Evolutionary conservation across 2,888 invertebrate genomes (phyloP).

Genomic region (Craniophora ligustri): DNA sequence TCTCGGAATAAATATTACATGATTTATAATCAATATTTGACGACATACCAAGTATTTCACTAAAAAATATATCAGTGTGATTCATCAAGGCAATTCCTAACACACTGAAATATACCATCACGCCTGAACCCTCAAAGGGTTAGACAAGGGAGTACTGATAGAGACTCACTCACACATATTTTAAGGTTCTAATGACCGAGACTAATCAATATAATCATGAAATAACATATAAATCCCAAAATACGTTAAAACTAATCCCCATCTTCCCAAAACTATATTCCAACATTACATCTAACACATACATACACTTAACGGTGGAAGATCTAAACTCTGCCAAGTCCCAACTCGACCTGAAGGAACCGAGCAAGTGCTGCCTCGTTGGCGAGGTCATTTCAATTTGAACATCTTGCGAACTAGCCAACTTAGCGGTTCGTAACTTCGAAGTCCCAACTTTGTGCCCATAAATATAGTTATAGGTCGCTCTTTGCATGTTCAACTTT

Average conservation of each 20-base stretch:
- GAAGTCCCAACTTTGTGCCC: conserved; percentile 43
- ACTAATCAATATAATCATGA: no score
- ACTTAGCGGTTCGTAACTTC: conserved; percentile 50
- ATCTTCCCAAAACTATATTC: conserved; percentile 10
- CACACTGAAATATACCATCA: no score
- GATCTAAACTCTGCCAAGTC: conserved; percentile 37
- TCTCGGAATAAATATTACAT: no score
- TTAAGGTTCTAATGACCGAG: no score
- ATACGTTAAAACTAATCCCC: not conserved
- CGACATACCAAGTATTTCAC: no score
- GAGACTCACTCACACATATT: no score
- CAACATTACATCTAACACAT: conserved; percentile 29
- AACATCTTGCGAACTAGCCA: conserved; percentile 53
- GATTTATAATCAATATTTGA: no score
- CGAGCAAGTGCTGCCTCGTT: conserved; percentile 50
- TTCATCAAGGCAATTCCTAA: no score
- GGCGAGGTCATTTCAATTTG: conserved; percentile 57
- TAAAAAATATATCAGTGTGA: no score
- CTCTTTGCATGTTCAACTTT: conserved; percentile 40
- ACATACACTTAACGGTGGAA: conserved; percentile 32
- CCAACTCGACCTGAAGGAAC: conserved; percentile 23
- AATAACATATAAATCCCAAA: no score
- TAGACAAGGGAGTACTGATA: no score
- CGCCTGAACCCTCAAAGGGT: no score
- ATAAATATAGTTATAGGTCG: conserved; percentile 40